Evolutionary conservation across 2,797 vertebrate genomes (phyloP), one percentile per base, ranked within the genome.

Genomic region (Uromys caudimaculatus): DNA sequence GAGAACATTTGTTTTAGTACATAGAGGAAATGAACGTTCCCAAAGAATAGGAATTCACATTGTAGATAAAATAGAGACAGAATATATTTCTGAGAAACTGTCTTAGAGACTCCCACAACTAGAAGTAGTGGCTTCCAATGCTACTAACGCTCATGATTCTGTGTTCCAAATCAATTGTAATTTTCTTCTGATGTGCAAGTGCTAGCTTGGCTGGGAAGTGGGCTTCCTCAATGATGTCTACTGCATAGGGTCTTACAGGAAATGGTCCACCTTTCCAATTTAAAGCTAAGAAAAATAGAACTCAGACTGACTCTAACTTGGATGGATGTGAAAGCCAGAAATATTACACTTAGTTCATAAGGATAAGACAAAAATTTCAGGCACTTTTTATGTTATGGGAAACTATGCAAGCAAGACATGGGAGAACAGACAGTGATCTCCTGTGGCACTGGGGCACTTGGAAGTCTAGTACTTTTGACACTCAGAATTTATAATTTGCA

Each of bases 51-150:
- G 41, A 81, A 71, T 79, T 83, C 52, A 41, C 38, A 16, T 44
- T 77, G 35, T 52, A 69, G 50, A 29, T 83, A 83, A 94, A 95
- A 69, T 2, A 67, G 92, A 89, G 91, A 93, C 82, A 83, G 95
- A 50, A 24, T 93, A 95, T 62, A 89, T 94, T 97, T 98, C 98
- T 78, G 97, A 96, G 94, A 97, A 90, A 93, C 32, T 93, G 69
- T 93, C 91, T 83, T 60, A 77, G 8, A 54, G 52, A 41, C 13
- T 79, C 14, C 54, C 87, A 27, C 21, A 77, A 89, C 0, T 77
- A n/a, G 24, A 44, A 95, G 85, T 47, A 82, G 50, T 17, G 91
- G 32, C 38, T 27, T 84, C n/a, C 50, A 14, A 10, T 91, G 41
- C 92, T 58, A 93, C 16, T 54, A 44, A 71, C n/a, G 69, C 24